Evolutionary conservation across 2,113 vertebrate species (phyloP).

Genomic region (Pseudonaja textilis): DNA sequence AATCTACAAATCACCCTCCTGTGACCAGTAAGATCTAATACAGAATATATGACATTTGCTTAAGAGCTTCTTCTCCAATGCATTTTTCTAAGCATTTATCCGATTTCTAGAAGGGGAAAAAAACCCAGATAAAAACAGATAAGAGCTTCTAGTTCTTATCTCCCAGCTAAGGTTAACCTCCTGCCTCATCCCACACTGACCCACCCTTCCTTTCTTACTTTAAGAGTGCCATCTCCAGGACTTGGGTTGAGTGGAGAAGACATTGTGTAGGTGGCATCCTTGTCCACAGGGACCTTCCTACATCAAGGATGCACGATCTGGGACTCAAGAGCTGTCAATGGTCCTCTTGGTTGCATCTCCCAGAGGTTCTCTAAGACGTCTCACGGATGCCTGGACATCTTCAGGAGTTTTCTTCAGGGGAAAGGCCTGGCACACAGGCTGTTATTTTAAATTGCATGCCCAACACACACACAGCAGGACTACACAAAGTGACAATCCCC

Average conservation of each 20-base stretch:
- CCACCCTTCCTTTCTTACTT: neutral
- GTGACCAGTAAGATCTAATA: neutral
- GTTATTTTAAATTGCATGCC: neutral
- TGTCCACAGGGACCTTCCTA: neutral
- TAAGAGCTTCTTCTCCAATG: neutral
- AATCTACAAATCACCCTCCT: slow-evolving; percentile 22
- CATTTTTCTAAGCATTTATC: neutral
- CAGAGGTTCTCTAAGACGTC: neutral
- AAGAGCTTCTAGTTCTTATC: neutral
- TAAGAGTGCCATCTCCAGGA: neutral
- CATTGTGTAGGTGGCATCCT: neutral
- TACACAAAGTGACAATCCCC: neutral
- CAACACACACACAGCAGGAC: neutral
- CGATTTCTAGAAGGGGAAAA: neutral
- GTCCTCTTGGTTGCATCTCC: neutral
- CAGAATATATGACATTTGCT: neutral
- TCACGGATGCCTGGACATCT: neutral
- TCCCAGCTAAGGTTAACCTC: neutral
- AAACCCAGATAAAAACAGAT: no score
- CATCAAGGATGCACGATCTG: neutral
- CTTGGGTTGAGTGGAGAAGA: neutral
- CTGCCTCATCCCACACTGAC: neutral
- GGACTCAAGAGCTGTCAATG: neutral
- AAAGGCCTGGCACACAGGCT: neutral
- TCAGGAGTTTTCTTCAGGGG: neutral